phyloP scores from a whole-genome alignment of 2,888 invertebrate species.

The Leucozona laternaria region DNA sequence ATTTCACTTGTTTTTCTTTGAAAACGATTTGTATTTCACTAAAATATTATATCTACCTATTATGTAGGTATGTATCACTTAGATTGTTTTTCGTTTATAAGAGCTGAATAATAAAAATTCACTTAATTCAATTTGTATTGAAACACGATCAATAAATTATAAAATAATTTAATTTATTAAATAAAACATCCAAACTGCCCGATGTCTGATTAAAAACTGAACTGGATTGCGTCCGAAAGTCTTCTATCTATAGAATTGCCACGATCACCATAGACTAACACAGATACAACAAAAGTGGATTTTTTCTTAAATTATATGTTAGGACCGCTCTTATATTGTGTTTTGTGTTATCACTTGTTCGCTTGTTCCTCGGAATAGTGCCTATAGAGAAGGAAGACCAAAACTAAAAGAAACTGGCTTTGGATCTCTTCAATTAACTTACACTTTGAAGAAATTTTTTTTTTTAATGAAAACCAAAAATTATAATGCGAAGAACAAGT shows the following conservation, averaged over 20 bases:
- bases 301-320: neutral
- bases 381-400: slow-evolving; percentile 8
- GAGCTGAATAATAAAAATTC: neutral
- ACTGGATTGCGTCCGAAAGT: slow-evolving; percentile 51
- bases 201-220: slow-evolving; percentile 69
- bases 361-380: slow-evolving; percentile 2
- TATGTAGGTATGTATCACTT: neutral
- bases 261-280: slow-evolving; percentile 46
- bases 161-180: slow-evolving; percentile 1
- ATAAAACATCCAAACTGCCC: slow-evolving; percentile 56
- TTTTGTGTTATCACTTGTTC: slow-evolving; percentile 5
- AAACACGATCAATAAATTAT: neutral
- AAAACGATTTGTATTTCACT: slow-evolving; percentile 14
- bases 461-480: neutral
- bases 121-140: neutral
- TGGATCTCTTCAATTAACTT: slow-evolving; percentile 38
- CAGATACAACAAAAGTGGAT: slow-evolving; percentile 33
- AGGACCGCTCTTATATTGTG: slow-evolving; percentile 2
- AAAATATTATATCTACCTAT: neutral
- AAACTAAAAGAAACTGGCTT: slow-evolving; percentile 24
- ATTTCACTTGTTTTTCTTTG: slow-evolving; percentile 9
- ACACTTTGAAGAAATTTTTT: slow-evolving; percentile 26
- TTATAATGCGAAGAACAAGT: slow-evolving; percentile 7
- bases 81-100: neutral
- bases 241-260: slow-evolving; percentile 70